Conservation (phyloP, 2,888 invertebrate species). For the Cosmia trapezina region DNA sequence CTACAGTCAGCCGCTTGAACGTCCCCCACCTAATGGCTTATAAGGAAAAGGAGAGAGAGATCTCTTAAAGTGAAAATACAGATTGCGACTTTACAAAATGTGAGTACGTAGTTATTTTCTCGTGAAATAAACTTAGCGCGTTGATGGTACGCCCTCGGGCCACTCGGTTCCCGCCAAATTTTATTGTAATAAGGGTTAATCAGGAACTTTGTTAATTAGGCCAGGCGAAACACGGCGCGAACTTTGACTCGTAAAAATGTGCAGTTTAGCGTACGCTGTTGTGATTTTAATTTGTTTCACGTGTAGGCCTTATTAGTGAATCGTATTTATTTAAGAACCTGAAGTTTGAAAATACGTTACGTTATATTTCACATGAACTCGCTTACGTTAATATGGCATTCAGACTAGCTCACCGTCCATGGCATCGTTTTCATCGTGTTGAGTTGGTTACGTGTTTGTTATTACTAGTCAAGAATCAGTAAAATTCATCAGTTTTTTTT, state of each 20-base stretch:
- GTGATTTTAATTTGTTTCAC: conserved; percentile 58
- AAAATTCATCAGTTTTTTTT: background rate
- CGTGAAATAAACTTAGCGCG: conserved; percentile 65
- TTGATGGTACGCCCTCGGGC: conserved; percentile 62
- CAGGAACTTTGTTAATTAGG: conserved; percentile 62
- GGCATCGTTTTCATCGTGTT: background rate
- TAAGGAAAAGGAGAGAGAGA: conserved; percentile 74
- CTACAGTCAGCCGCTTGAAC: conserved; percentile 44
- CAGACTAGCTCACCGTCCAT: background rate
- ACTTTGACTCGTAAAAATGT: conserved; percentile 58
- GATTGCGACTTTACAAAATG: conserved; percentile 74
- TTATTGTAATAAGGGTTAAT: conserved; percentile 67
- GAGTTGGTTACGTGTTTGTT: background rate
- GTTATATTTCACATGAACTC: conserved; percentile 5
- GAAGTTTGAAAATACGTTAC: conserved; percentile 17
- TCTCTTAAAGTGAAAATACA: conserved; percentile 78
- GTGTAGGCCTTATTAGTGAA: conserved; percentile 41
- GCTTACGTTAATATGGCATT: background rate
- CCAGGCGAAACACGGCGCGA: conserved; percentile 52
- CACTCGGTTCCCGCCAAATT: conserved; percentile 56
- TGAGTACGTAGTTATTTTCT: conserved; percentile 69
- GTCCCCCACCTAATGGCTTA: conserved; percentile 63
- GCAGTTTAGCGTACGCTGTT: conserved; percentile 47
- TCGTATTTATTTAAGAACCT: conserved; percentile 16
- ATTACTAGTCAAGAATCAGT: background rate